Conservation (phyloP, 2,888 invertebrate genomes). For the Sarcophaga rosellei region DNA sequence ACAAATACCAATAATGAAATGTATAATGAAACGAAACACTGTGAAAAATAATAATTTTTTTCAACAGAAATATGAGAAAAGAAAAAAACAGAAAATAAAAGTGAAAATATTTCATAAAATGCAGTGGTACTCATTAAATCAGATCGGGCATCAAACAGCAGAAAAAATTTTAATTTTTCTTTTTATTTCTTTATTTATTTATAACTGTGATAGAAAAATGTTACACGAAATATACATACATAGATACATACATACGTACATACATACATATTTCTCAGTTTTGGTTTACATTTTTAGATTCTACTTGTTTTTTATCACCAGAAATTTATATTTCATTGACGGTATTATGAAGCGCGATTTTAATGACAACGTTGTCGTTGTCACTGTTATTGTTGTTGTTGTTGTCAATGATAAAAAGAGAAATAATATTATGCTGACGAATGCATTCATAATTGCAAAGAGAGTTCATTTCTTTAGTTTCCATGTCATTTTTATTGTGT, state of each 20-base stretch:
- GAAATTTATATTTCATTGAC: not conserved
- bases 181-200: not conserved
- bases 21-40: not conserved
- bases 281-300: not conserved
- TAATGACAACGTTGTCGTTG: slow-evolving; percentile 12
- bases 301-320: not conserved
- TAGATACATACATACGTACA: too few relatives aligned
- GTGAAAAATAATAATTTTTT: not conserved
- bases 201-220: not conserved
- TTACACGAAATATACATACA: too few relatives aligned
- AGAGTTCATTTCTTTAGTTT: too few relatives aligned
- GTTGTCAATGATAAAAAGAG: not conserved
- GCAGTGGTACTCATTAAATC: slow-evolving; percentile 47
- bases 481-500: too few relatives aligned
- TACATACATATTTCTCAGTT: too few relatives aligned
- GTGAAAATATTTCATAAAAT: slow-evolving; percentile 23
- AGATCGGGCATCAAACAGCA: slow-evolving; percentile 24
- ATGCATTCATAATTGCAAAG: too few relatives aligned
- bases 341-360: slow-evolving; percentile 18
- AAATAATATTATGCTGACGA: too few relatives aligned
- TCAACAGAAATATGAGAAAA: not conserved
- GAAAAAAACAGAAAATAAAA: not conserved
- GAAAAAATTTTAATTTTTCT: not conserved
- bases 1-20: slow-evolving; percentile 18
- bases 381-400: not conserved